Percentiles rank a stretch among this genome's conserved stretches.
These are phyloP conservation scores for Aegotheles bennettii DNA, from an alignment of 2,113 vertebrate species.

Conservation along the genomic window DNA sequence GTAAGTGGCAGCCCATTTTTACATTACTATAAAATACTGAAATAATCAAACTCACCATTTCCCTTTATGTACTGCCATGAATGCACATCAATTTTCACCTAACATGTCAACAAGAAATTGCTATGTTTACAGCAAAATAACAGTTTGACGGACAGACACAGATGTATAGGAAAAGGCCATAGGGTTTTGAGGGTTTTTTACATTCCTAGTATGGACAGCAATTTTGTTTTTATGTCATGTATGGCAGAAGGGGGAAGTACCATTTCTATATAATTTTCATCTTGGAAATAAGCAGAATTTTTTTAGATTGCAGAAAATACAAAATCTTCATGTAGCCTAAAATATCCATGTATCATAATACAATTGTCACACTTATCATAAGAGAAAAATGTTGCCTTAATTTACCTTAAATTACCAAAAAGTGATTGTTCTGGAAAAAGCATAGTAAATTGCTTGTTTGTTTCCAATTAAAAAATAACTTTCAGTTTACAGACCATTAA, in stretches of 20 bases:
- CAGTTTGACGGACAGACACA: background rate
- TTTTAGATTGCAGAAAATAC: background rate
- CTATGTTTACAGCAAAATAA: background rate
- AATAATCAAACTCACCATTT: background rate
- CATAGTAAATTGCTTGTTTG: background rate
- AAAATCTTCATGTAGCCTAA: background rate
- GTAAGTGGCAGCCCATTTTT: background rate
- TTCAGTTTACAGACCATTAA: background rate
- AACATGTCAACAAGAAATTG: background rate
- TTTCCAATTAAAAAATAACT: background rate
- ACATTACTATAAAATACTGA: background rate
- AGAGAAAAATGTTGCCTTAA: background rate
- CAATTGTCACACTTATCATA: background rate
- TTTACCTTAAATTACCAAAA: background rate
- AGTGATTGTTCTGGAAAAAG: background rate
- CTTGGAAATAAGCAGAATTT: background rate
- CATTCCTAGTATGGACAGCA: background rate
- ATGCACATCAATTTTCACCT: background rate
- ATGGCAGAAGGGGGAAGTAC: background rate
- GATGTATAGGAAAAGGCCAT: background rate
- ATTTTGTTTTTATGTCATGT: background rate
- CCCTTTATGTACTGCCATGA: background rate
- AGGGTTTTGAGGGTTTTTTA: background rate
- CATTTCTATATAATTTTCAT: background rate
- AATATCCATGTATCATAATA: background rate